Evolutionary conservation across 2,797 vertebrate species (phyloP), one percentile per base, ranked within the genome.

Genomic region (Thunnus albacares): DNA sequence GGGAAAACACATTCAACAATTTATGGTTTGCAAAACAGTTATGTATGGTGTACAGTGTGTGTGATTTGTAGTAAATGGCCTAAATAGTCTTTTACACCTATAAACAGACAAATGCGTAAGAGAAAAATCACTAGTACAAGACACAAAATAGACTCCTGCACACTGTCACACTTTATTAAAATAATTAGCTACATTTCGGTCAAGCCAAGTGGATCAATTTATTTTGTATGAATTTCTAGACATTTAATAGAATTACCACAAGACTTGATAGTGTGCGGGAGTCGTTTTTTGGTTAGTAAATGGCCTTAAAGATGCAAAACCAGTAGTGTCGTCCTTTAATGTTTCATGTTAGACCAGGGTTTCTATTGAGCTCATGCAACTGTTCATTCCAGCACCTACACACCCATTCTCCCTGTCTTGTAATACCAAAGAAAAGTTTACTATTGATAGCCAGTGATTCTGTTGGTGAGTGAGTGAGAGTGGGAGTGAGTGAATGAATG

Each of bases 401-500:
- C 78, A 56, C 53, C 22, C 33, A 70, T 49, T 67, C 74, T 79
- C 28, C 72, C 41, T 2, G 64, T 45, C 15, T 77, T 57, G 5
- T 30, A 47, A 56, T 20, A 63, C 30, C 61, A 68, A 18, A 73
- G 53, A 75, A 24, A 1, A 58, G 38, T 64, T 73, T 43, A 45
- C 14, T 55, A 62, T 5, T 59, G 74, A 82, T 72, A 51, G 41
- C 43, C 70, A 9, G 56, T 13, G 72, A 82, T 56, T 62, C 67
- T 79, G 77, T 7, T 26, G 58, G 30, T 76, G 77, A 82, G 66
- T 14, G 74, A 77, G 71, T 58, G 58, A 73, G 55, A 63, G 49
- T 41, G n/a, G n/a, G 41, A 74, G 76, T 35, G 62, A 59, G 61
- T 20, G 76, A 69, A 68, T 69, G 79, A 85, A 81, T 57, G 80